These are phyloP conservation scores for Willisornis vidua DNA, from an alignment of 2,113 vertebrate genomes.

Conservation along the genomic window DNA sequence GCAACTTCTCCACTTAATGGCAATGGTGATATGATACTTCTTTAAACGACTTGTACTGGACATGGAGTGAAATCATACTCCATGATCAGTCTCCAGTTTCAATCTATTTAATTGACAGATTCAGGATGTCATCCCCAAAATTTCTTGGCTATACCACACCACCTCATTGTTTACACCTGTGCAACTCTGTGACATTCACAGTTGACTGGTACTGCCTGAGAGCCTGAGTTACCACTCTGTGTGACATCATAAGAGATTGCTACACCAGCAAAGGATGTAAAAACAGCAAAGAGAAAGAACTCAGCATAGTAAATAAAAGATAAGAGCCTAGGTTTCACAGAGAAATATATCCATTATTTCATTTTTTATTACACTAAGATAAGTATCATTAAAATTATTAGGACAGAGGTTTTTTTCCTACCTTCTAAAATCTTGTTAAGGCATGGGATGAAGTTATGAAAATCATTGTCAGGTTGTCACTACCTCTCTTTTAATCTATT, in stretches of 20 bases:
- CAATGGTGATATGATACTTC: not conserved
- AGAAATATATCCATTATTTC: constrained; percentile 15
- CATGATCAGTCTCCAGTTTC: not conserved
- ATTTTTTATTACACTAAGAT: constrained; percentile 58
- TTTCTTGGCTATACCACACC: not conserved
- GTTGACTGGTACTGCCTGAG: not conserved
- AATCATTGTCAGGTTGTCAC: constrained; percentile 39
- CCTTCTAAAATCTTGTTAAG: constrained; percentile 55
- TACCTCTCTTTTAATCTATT: constrained; percentile 57
- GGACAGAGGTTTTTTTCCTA: not conserved
- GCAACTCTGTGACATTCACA: fast-evolving
- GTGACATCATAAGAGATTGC: not conserved
- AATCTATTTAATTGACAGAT: not conserved
- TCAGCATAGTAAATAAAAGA: not conserved
- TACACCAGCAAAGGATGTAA: not conserved
- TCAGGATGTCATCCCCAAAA: not conserved
- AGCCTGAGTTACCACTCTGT: not conserved
- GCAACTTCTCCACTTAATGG: not conserved
- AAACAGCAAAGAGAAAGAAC: not conserved
- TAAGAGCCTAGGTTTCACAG: not conserved
- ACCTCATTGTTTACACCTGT: not conserved
- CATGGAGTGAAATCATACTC: not conserved
- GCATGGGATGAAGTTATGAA: constrained; percentile 9
- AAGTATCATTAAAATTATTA: constrained; percentile 64
- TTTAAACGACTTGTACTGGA: not conserved